phyloP scores from a whole-genome alignment of 1,140 invertebrate species.

The Drosophila bocqueti region DNA sequence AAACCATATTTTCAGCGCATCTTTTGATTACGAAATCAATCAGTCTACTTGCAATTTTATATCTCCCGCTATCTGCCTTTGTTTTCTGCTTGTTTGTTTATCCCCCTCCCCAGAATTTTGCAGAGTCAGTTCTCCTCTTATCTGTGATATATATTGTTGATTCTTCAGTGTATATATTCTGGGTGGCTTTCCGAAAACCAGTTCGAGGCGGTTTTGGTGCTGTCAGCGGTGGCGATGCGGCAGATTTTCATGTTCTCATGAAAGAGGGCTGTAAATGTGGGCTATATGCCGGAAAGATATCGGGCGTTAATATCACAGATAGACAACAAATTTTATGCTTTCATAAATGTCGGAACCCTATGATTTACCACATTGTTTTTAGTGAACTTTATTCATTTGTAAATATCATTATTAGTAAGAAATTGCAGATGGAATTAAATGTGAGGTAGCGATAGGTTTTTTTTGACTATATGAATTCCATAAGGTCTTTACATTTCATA shows the following conservation, averaged over 20 bases:
- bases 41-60: not conserved
- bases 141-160: slow-evolving; percentile 19
- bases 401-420: not conserved
- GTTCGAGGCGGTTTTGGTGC: slow-evolving; percentile 41
- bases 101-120: not conserved
- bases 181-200: slow-evolving; percentile 22
- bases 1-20: not conserved
- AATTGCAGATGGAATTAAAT: not conserved
- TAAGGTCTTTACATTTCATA: not conserved
- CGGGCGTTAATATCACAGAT: slow-evolving; percentile 12
- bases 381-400: not conserved
- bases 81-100: slow-evolving; percentile 6
- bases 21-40: slow-evolving; percentile 2
- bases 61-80: not conserved
- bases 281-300: slow-evolving; percentile 32
- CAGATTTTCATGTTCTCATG: slow-evolving; percentile 68
- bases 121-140: slow-evolving; percentile 15
- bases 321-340: slow-evolving; percentile 29
- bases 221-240: not conserved
- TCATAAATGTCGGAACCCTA: slow-evolving; percentile 38
- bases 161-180: slow-evolving; percentile 7
- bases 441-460: not conserved
- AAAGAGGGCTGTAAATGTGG: slow-evolving; percentile 33
- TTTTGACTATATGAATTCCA: not conserved
- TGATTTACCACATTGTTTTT: slow-evolving; percentile 1